Evolutionary conservation across 92 coral and sea anemone genomes (phyloP).

Genomic region (Scolanthus callimorphus): DNA sequence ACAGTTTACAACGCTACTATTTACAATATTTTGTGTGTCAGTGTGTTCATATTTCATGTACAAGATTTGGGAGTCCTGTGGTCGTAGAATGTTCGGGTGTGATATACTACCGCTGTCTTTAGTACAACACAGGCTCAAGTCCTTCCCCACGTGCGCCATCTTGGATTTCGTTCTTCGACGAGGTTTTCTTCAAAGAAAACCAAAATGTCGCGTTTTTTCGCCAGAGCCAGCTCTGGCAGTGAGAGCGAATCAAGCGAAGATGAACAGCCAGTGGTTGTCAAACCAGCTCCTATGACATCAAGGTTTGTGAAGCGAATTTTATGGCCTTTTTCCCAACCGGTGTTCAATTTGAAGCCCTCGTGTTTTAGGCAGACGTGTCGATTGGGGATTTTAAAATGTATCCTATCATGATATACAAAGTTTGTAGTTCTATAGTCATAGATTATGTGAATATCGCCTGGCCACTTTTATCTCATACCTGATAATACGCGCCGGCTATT

Average conservation of each 20-base stretch:
- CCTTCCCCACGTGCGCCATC: slow-evolving; percentile 83
- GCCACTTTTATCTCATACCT: too few species aligned
- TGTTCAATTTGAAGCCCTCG: too few species aligned
- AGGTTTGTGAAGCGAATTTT: slow-evolving; percentile 39
- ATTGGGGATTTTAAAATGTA: too few species aligned
- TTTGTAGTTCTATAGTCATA: too few species aligned
- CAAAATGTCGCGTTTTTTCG: slow-evolving; percentile 87
- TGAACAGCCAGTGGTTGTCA: slow-evolving; percentile 72
- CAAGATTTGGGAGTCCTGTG: background rate
- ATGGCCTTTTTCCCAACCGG: background rate
- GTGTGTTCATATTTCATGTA: too few species aligned
- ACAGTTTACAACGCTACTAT: too few species aligned
- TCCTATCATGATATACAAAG: too few species aligned
- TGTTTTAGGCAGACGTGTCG: too few species aligned
- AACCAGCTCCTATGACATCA: slow-evolving; percentile 71
- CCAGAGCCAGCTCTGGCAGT: slow-evolving; percentile 92
- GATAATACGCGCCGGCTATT: too few species aligned
- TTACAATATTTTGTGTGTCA: too few species aligned
- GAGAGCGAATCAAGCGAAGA: slow-evolving; percentile 82
- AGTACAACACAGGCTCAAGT: background rate
- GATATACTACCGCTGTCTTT: background rate
- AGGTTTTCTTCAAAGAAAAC: slow-evolving; percentile 5
- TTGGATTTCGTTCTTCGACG: slow-evolving; percentile 43
- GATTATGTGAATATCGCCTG: too few species aligned
- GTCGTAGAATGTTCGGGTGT: background rate